Evolutionary conservation across 2,888 invertebrate genomes (phyloP).

Genomic region (Dione juno): DNA sequence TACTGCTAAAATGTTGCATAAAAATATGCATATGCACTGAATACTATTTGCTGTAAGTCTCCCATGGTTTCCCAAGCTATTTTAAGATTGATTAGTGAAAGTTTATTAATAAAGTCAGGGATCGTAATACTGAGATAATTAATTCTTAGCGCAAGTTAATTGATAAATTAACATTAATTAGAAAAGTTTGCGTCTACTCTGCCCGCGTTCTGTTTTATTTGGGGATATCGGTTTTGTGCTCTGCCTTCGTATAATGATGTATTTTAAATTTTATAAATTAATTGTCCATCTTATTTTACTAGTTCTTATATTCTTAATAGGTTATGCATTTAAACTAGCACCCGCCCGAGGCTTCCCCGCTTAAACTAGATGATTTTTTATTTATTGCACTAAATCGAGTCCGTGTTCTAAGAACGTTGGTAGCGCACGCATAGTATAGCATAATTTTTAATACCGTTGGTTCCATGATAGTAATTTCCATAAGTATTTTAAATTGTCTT

Average conservation of each 20-base stretch:
- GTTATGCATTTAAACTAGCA: no score
- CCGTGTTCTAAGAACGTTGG: no score
- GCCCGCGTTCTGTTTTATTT: slow-evolving; percentile 49
- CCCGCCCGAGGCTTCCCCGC: no score
- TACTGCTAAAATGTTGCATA: no score
- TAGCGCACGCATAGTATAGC: no score
- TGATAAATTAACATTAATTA: slow-evolving; percentile 82
- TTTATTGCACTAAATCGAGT: no score
- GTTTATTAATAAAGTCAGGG: slow-evolving; percentile 79
- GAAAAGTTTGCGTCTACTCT: slow-evolving; percentile 70
- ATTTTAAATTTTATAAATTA: slow-evolving; percentile 26
- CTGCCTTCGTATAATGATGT: slow-evolving; percentile 30
- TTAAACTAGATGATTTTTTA: no score
- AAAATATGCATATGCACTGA: no score
- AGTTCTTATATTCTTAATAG: background rate
- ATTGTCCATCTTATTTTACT: background rate
- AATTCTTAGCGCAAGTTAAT: slow-evolving; percentile 81
- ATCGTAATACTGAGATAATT: slow-evolving; percentile 79
- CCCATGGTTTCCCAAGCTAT: slow-evolving; percentile 39
- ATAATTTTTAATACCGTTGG: no score
- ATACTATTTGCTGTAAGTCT: slow-evolving; percentile 1
- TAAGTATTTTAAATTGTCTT: no score
- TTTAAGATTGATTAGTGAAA: slow-evolving; percentile 78
- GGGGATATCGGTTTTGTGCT: slow-evolving; percentile 44
- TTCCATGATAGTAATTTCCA: no score